Evolutionary conservation across 2,113 vertebrate species (phyloP), one percentile per base, ranked within the genome.

Genomic region (Acrocephalus arundinaceus): DNA sequence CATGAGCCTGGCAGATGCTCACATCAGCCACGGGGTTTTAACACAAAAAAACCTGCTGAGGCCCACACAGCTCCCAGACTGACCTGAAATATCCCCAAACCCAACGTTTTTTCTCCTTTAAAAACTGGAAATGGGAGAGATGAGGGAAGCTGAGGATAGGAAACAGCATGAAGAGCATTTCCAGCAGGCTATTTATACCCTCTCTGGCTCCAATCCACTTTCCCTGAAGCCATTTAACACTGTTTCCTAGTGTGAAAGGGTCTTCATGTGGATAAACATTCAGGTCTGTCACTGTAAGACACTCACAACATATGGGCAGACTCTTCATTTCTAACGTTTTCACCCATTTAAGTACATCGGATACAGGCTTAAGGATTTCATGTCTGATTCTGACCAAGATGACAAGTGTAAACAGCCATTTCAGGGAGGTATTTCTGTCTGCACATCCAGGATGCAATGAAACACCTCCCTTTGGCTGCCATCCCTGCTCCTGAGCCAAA

Each of bases 181-280:
- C 77, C 74, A 87, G 45, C 19, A 22, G 15, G 52, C 41, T 95
- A 31, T 92, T 95, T 94, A 81, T 78, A 94, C 13, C 45, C 39
- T 45, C 46, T n/a, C 81, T 87, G 66, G 77, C 77, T 95, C 1
- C 0, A 57, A 89, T 85, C 66, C 63, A 75, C 58, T 75, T 76
- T 73, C 65, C 93, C 91, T 66, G 93, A 84, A 85, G 95, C 54
- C 91, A 91, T 89, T 87, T 96, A 89, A 94, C 84, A 79, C 66
- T 68, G 67, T 54, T 65, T 9, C 0, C 0, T 55, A 35, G 84
- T 41, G 80, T 78, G 76, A 92, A 96, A 94, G 76, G 89, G 65
- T 76, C 73, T 94, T 93, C 81, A 39, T 45, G 62, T 57, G 81
- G 81, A 87, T 94, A 94, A 95, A 94, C 57, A 90, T 82, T 72